These are phyloP conservation scores for Solenopsis invicta DNA, from an alignment of 1,140 invertebrate genomes.

Conservation along the genomic window DNA sequence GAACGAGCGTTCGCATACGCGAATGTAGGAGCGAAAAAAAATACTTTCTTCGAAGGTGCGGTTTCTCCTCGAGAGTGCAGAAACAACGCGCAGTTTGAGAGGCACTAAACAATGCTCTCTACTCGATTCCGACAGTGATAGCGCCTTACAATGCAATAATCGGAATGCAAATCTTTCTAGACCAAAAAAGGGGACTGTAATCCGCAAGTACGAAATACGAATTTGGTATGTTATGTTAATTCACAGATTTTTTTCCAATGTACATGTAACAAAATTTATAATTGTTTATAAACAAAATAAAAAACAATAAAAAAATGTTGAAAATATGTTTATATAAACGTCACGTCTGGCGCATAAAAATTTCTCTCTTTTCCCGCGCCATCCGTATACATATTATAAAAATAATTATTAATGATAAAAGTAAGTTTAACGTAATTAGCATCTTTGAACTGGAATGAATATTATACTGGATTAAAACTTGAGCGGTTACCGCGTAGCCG, in stretches of 20 bases:
- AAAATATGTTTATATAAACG: neutral
- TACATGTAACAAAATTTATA: neutral
- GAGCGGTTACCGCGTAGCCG: too few species aligned
- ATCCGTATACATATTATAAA: too few species aligned
- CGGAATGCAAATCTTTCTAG: constrained; percentile 7
- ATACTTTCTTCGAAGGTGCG: constrained; percentile 77
- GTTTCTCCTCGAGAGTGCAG: constrained; percentile 76
- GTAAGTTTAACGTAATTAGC: too few species aligned
- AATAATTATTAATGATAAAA: too few species aligned
- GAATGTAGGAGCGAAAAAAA: constrained; percentile 66
- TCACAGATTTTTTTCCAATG: neutral
- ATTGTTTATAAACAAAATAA: neutral
- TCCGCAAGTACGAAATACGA: neutral
- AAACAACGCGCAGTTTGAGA: constrained; percentile 18
- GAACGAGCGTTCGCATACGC: constrained; percentile 72
- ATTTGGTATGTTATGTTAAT: neutral
- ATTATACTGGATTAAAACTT: too few species aligned
- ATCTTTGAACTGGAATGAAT: too few species aligned
- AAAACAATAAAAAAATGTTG: neutral
- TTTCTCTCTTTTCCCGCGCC: too few species aligned
- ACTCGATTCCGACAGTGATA: constrained; percentile 2
- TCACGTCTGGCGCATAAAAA: too few species aligned
- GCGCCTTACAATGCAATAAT: neutral
- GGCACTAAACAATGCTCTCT: constrained; percentile 2
- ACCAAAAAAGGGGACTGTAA: neutral